Evolutionary conservation across 2,113 vertebrate genomes (phyloP).

Genomic region (Calidris pygmaea): DNA sequence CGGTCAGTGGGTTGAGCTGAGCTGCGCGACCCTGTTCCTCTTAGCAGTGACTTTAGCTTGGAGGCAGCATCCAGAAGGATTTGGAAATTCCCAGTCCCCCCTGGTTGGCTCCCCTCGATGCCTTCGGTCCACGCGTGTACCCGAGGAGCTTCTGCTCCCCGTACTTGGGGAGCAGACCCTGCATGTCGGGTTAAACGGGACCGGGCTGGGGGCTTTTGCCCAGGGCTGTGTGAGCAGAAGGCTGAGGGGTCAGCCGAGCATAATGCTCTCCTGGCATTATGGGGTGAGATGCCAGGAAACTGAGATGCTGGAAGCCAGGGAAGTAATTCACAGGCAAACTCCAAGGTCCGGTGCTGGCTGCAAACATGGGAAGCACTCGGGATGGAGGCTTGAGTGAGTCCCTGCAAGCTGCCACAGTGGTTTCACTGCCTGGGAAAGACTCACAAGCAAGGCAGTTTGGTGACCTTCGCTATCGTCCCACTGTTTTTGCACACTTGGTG

Average conservation of each 20-base stretch:
- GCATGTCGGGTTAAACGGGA: background rate
- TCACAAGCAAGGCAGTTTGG: background rate
- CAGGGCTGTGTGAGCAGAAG: background rate
- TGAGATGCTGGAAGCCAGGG: background rate
- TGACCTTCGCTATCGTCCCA: background rate
- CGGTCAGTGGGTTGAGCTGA: background rate
- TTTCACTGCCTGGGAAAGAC: background rate
- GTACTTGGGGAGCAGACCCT: background rate
- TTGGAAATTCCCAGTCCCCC: constrained; percentile 52
- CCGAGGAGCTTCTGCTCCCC: background rate
- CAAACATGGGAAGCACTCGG: background rate
- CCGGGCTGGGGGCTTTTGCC: background rate
- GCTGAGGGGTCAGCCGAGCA: background rate
- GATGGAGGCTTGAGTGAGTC: background rate
- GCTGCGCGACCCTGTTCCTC: constrained; percentile 14
- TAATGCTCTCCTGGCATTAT: background rate
- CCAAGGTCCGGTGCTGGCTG: background rate
- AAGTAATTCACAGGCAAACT: background rate
- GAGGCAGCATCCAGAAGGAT: background rate
- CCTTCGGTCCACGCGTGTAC: fast-evolving
- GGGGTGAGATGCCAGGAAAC: background rate
- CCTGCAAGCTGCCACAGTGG: fast-evolving
- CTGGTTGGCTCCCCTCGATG: background rate
- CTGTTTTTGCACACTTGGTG: background rate
- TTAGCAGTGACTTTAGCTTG: background rate